A percentile compares a stretch with the other conserved stretches of the same genome.
Conservation (phyloP, 2,888 invertebrate species). For the Sarcophaga subvicina region DNA sequence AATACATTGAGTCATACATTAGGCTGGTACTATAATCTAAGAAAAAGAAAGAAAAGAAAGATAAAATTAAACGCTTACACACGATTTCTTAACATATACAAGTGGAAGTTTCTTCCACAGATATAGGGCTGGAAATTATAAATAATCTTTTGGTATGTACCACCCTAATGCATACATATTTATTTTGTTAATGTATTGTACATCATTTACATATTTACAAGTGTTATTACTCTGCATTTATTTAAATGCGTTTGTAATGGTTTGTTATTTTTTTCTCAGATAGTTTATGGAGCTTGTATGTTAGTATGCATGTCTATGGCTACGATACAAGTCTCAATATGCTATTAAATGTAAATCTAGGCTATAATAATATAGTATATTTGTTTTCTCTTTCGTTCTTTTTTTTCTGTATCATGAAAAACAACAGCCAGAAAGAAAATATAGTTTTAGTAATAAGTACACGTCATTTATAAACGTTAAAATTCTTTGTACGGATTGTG, state of each 20-base stretch:
- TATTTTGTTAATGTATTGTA: not conserved
- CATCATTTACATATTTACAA: not conserved
- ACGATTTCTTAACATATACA: too few species aligned
- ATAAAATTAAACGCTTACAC: too few species aligned
- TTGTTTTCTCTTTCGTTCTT: not conserved
- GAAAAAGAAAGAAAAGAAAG: too few species aligned
- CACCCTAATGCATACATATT: not conserved
- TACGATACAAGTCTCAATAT: constrained; percentile 13
- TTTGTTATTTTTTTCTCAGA: not conserved
- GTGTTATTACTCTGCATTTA: not conserved
- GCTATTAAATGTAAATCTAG: constrained; percentile 20
- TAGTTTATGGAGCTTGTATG: constrained; percentile 3
- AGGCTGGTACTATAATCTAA: too few species aligned
- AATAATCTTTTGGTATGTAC: too few species aligned
- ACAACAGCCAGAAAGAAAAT: not conserved
- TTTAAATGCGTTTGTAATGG: not conserved
- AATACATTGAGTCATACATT: not conserved
- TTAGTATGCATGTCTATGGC: not conserved
- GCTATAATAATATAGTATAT: constrained; percentile 12
- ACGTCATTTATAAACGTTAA: constrained; percentile 36
- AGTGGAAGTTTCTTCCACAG: too few species aligned
- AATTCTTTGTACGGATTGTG: not conserved
- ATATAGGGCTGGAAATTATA: too few species aligned
- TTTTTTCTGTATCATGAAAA: not conserved
- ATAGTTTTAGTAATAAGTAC: constrained; percentile 21